Evolutionary conservation across 35 echinoderm and acorn worm species (phyloP).

Genomic region (Patiria miniata): DNA sequence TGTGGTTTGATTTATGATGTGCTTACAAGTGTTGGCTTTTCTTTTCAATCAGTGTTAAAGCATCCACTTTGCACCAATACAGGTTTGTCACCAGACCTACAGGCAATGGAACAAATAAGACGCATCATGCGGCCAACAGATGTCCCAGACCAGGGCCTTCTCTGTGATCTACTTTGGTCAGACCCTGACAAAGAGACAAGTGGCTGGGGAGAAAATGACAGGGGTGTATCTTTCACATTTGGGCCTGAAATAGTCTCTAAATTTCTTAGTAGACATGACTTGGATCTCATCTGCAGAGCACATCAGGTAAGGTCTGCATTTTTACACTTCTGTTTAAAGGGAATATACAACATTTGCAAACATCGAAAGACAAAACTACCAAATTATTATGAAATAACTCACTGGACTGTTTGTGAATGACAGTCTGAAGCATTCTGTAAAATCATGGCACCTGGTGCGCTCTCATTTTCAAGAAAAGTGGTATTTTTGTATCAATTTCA

Average conservation of each 20-base stretch:
- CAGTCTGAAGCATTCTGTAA: too few species aligned
- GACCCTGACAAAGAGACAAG: slow-evolving; percentile 95
- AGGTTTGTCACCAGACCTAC: slow-evolving; percentile 94
- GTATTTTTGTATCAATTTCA: too few species aligned
- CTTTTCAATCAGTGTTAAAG: not conserved
- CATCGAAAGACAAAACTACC: too few species aligned
- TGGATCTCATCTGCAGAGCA: slow-evolving; percentile 98
- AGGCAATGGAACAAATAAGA: slow-evolving; percentile 95
- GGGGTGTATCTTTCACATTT: slow-evolving; percentile 96
- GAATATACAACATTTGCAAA: too few species aligned
- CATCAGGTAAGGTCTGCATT: slow-evolving; percentile 72
- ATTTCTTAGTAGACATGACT: slow-evolving; percentile 87
- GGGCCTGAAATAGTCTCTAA: slow-evolving; percentile 93
- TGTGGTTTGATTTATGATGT: not conserved
- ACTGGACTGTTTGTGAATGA: too few species aligned
- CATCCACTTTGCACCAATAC: too few species aligned
- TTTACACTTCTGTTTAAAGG: too few species aligned
- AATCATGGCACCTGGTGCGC: too few species aligned
- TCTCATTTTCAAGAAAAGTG: too few species aligned
- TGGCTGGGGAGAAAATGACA: slow-evolving; percentile 97
- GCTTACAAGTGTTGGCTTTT: not conserved
- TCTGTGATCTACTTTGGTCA: slow-evolving; percentile 96
- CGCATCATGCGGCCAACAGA: slow-evolving; percentile 98
- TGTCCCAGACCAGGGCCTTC: slow-evolving; percentile 92
- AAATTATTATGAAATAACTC: too few species aligned